Base-by-base conservation (phyloP, 2,113 vertebrate genomes). In the Mirounga angustirostris region DNA sequence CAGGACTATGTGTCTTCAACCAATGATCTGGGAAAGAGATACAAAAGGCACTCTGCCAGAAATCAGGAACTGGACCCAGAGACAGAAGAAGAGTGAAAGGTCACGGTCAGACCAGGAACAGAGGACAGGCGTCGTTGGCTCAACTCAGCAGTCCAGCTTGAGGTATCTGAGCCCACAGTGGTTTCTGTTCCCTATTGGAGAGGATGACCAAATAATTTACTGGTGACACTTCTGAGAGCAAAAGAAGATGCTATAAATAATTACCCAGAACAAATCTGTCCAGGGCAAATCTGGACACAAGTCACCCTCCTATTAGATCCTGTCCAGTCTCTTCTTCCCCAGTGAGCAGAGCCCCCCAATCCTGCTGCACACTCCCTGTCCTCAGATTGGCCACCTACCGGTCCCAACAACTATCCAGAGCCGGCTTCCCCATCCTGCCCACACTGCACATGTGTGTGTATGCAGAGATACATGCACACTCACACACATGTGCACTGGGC, bases 261-360 rank as follows among this genome's bases (percentile, higher is more conserved):
- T 40, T n/a, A n/a, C 16, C 43, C 67, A 84, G 74, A 65, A 90
- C 13, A 52, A 83, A 16, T 9, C n/a, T 18, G 63, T 18, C 36
- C 15, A 5, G 22, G 19, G 7, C 11, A 69, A 5, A n/a, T 36
- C 28, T 16, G 65, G 15, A 59, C 46, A 24, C 22, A 36, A 22
- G 12, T 11, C 56, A 1, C 8, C 22, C 10, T 22, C 1, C 11
- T 4, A 0, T n/a, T 21, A 13, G 4, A 36, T 6, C 4, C 3
- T 2, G 16, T 6, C 21, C 73, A 14, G 6, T 6, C 6, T 12
- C 52, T 33, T 71, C 8, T 15, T 71, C 13, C n/a, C n/a, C 1
- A 0, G 33, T 43, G 30, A 19, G 12, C 61, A 56, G 58, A 16
- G 9, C 65, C 1, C 4, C 4, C 4, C 9, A 9, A 36, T 33